These are phyloP conservation scores for Onychomys leucogaster DNA, from an alignment of 2,797 vertebrate genomes.

Conservation along the genomic window DNA sequence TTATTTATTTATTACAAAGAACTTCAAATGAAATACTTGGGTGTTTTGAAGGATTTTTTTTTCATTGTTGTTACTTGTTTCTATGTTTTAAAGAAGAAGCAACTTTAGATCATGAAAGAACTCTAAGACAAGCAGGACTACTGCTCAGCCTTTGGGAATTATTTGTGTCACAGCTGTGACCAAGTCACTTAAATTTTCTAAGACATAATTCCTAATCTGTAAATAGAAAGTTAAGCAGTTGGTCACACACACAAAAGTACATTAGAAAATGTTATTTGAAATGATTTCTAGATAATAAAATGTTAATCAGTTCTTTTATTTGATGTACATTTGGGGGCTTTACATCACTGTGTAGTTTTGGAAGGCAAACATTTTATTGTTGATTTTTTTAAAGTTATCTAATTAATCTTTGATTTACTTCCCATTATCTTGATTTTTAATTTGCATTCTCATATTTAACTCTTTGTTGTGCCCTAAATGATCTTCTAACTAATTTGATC, in stretches of 20 bases:
- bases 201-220: neutral
- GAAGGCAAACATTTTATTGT: neutral
- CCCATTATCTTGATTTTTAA: neutral
- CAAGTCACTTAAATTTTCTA: neutral
- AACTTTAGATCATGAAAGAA: neutral
- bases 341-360: neutral
- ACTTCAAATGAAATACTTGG: neutral
- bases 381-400: neutral
- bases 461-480: neutral
- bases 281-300: constrained; percentile 30
- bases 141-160: neutral
- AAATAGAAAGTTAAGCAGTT: neutral
- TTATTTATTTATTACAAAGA: neutral
- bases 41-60: neutral
- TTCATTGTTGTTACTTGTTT: neutral
- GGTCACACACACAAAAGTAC: neutral
- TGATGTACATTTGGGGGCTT: neutral
- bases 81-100: neutral
- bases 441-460: neutral
- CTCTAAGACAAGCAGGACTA: neutral
- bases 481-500: neutral
- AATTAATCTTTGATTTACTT: neutral
- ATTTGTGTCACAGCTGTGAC: neutral
- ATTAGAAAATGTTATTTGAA: neutral
- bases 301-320: neutral